These are phyloP conservation scores for Mobula hypostoma DNA, from an alignment of 2,113 vertebrate species.

Conservation along the genomic window DNA sequence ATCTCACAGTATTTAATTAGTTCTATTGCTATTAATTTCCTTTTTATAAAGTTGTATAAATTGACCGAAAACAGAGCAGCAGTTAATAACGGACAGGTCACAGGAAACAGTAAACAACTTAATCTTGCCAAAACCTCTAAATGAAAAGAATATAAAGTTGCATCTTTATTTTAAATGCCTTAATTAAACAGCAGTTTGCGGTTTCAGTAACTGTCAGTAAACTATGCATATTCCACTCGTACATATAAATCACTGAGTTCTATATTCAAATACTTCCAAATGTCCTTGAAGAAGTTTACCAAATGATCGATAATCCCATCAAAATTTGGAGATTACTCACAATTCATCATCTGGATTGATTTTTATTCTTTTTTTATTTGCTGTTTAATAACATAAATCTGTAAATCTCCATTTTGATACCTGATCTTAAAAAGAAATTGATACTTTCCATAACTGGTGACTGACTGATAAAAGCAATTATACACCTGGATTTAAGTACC, in stretches of 20 bases:
- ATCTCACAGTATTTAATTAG: constrained; percentile 42
- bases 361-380: neutral
- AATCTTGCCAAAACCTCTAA: constrained; percentile 46
- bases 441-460: neutral
- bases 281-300: neutral
- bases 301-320: neutral
- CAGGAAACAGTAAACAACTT: constrained; percentile 45
- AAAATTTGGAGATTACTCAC: neutral
- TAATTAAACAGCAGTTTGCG: constrained; percentile 47
- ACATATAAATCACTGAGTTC: neutral
- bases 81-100: constrained; percentile 40
- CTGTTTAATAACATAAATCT: neutral
- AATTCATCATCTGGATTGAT: neutral
- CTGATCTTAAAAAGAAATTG: neutral
- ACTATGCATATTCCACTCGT: neutral
- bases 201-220: constrained; percentile 39
- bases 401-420: no score
- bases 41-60: constrained; percentile 41
- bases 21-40: constrained; percentile 38
- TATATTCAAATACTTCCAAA: neutral
- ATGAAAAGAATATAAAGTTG: constrained; percentile 38
- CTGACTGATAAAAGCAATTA: no score
- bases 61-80: constrained; percentile 44
- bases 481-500: neutral
- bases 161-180: constrained; percentile 38